phyloP scores from a whole-genome alignment of 2,888 invertebrate species.

The Carterocephalus palaemon region DNA sequence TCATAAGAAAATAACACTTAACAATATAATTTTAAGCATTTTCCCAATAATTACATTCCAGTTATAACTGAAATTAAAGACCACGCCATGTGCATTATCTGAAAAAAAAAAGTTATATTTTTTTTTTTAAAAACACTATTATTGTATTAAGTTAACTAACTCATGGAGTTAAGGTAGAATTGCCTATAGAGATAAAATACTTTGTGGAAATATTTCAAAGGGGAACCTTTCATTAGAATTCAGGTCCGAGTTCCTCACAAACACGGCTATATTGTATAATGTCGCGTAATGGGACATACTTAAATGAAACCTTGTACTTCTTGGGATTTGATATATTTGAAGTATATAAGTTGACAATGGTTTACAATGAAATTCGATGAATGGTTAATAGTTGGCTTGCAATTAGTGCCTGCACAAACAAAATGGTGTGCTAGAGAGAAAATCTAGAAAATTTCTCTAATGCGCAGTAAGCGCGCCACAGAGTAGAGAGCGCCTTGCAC shows the following conservation, averaged over 20 bases:
- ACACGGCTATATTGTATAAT: not conserved
- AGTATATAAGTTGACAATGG: too few species aligned
- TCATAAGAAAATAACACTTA: not conserved
- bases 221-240: not conserved
- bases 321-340: too few species aligned
- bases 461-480: too few species aligned
- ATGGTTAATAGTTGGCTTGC: too few species aligned
- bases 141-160: not conserved
- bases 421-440: too few species aligned
- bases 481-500: too few species aligned
- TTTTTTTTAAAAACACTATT: not conserved
- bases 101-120: slow-evolving; percentile 22
- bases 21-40: not conserved
- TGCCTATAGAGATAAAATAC: not conserved
- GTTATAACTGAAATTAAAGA: slow-evolving; percentile 33
- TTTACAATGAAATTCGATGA: too few species aligned
- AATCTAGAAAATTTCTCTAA: too few species aligned
- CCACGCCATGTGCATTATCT: slow-evolving; percentile 33
- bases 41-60: slow-evolving; percentile 26
- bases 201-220: not conserved
- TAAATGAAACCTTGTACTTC: too few species aligned
- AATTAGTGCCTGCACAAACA: too few species aligned
- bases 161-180: not conserved
- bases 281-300: too few species aligned
- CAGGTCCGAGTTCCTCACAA: not conserved